Percentiles rank a stretch among this genome's conserved stretches.
phyloP scores from a whole-genome alignment of 1,140 invertebrate genomes.

The Armadillidium nasatum region DNA sequence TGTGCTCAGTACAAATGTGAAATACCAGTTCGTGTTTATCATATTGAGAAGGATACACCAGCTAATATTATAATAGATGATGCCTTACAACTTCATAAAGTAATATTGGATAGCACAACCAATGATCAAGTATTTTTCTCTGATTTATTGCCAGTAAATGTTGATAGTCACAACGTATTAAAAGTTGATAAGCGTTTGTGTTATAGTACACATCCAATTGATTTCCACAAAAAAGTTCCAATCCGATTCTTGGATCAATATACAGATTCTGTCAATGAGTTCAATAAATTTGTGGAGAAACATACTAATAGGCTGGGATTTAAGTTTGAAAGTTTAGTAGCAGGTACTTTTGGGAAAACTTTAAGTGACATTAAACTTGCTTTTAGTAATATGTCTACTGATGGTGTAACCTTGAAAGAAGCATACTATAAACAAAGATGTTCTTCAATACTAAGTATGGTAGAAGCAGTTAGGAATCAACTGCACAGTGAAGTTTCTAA shows the following conservation, averaged over 20 bases:
- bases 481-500: too few relatives aligned
- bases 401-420: not conserved
- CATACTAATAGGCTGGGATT: not conserved
- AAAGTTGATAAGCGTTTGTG: not conserved
- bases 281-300: not conserved
- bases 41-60: not conserved
- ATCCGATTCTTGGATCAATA: not conserved
- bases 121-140: not conserved
- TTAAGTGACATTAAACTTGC: not conserved
- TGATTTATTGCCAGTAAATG: not conserved
- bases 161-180: not conserved
- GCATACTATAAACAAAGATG: not conserved
- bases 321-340: not conserved
- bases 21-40: not conserved
- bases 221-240: not conserved
- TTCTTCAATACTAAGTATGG: not conserved
- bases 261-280: not conserved
- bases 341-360: not conserved
- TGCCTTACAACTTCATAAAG: not conserved
- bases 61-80: not conserved
- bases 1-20: not conserved
- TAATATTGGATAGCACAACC: not conserved
- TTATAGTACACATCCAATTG: not conserved
- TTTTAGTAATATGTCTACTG: not conserved
- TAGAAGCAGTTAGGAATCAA: too few relatives aligned